These are phyloP conservation scores for Bombus sylvicola DNA, from an alignment of 1,140 invertebrate genomes.

Conservation along the genomic window DNA sequence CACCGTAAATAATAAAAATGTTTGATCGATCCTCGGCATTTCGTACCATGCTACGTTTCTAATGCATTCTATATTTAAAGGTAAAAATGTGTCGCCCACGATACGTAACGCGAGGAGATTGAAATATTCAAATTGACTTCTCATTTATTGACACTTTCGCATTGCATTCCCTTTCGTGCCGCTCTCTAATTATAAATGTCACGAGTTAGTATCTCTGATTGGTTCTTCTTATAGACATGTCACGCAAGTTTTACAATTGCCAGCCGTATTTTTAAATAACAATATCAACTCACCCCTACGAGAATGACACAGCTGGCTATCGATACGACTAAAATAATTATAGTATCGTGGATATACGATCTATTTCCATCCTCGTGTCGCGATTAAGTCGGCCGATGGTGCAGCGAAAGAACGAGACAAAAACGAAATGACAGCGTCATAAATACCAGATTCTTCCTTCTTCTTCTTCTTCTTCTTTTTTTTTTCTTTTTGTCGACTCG, in stretches of 20 bases:
- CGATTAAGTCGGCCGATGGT: neutral
- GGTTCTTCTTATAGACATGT: constrained; percentile 4
- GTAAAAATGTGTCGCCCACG: neutral
- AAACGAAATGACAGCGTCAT: neutral
- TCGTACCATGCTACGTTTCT: neutral
- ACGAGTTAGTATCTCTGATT: neutral
- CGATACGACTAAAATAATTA: neutral
- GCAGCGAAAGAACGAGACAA: neutral
- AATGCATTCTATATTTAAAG: neutral
- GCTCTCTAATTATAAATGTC: neutral
- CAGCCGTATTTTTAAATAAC: constrained; percentile 5
- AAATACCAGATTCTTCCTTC: neutral
- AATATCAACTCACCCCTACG: neutral
- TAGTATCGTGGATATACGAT: neutral
- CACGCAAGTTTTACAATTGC: constrained; percentile 15
- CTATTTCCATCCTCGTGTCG: constrained; percentile 9
- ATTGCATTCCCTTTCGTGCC: neutral
- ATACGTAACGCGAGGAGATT: neutral
- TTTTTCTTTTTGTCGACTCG: neutral
- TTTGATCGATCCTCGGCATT: neutral
- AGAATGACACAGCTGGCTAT: constrained; percentile 15
- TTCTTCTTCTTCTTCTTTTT: too few species aligned
- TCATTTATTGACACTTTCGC: neutral
- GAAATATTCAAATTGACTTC: constrained; percentile 7
- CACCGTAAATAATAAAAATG: neutral